Base-by-base conservation (phyloP, 2,113 vertebrate genomes). In the Xiphias gladius region DNA sequence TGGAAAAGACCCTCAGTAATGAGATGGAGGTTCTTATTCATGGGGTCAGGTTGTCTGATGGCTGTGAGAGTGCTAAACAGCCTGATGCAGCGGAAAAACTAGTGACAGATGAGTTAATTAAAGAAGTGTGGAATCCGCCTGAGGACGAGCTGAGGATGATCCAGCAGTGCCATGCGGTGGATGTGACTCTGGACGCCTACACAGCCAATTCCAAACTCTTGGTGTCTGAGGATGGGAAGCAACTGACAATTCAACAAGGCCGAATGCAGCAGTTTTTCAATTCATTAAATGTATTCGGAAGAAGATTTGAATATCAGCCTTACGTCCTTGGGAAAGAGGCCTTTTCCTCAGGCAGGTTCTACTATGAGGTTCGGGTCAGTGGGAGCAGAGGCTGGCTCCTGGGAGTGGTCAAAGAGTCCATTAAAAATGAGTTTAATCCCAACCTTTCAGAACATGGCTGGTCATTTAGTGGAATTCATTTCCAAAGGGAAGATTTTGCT, bases 291-390 rank as follows among this genome's bases (percentile, higher is more conserved):
- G 24, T 59, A 5, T 57, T 78, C 2, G 0, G 46, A 3, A 37
- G 0, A 12, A 6, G 14, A 39, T 79, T 83, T 70, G 0, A 2
- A 26, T 0, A 3, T 17, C 1, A 30, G 0, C 11, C 20, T 1
- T 58, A 52, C 1, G 41, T 70, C 7, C 20, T 87, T 32, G 77
- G 62, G 0, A 79, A 41, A n/a, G 74, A 88, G 1, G 84, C 76
- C 1, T 90, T 87, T 37, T 84, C 82, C 54, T 90, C 84, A 4
- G 82, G 88, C 20, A 82, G 58, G 24, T 88, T 90, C 55, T 91
- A 90, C 50, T 91, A 79, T 52, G 86, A 91, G 28, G 88, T 88
- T 19, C 22, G 1, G 4, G 66, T 90, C 32, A 71, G 55, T 8
- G 0, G 19, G 2, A 24, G 39, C 28, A 12, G 4, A 16, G 0